These are phyloP conservation scores for Propithecus coquereli DNA, from an alignment of 2,113 vertebrate species.

Conservation along the genomic window DNA sequence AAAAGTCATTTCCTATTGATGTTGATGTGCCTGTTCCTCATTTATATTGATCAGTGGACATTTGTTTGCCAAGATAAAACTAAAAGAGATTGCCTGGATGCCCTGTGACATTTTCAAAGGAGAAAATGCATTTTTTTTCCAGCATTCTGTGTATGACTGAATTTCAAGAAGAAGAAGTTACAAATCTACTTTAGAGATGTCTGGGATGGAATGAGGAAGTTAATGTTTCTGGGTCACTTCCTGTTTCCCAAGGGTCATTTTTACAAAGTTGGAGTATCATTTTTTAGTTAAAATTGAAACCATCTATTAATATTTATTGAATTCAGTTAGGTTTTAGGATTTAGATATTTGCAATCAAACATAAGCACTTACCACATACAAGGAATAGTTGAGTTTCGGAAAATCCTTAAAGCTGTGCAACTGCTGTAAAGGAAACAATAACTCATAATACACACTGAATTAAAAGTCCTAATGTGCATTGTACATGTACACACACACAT, in stretches of 20 bases:
- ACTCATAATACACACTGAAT: neutral
- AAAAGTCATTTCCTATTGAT: slow-evolving; percentile 61
- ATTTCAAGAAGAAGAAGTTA: slow-evolving; percentile 8
- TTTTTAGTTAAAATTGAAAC: neutral
- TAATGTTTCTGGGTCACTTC: neutral
- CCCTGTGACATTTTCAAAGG: slow-evolving; percentile 66
- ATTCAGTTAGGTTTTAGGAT: neutral
- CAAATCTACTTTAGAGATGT: neutral
- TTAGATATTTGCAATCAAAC: neutral
- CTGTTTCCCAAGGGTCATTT: neutral
- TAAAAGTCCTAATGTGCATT: neutral
- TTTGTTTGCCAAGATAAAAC: slow-evolving; percentile 69
- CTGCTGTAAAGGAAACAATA: neutral
- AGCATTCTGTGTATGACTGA: neutral
- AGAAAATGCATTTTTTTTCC: neutral
- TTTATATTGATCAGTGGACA: slow-evolving; percentile 70
- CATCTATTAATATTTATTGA: neutral
- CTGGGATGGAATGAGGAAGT: neutral
- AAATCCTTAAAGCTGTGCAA: neutral
- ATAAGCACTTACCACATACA: neutral
- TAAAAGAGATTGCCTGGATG: slow-evolving; percentile 52
- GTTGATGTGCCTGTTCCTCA: slow-evolving; percentile 37
- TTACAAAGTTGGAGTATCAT: neutral
- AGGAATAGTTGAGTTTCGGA: neutral
- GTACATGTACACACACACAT: too few species aligned